phyloP scores from a whole-genome alignment of 1,140 invertebrate species.

The Musca vetustissima region DNA sequence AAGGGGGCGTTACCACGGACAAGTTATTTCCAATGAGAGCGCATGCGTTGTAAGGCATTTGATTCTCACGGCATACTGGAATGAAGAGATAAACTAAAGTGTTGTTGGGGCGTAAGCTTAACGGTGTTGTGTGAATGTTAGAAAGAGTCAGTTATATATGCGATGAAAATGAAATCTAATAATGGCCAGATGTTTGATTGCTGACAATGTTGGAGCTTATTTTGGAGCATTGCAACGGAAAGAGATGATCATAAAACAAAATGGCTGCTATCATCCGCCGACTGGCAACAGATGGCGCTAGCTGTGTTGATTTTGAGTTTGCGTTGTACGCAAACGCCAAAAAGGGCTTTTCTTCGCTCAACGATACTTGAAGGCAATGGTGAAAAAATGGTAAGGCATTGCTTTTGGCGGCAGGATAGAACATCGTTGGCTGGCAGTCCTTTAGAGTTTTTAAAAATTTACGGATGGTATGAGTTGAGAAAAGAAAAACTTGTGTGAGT shows the following conservation, averaged over 20 bases:
- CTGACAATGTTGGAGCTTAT: neutral
- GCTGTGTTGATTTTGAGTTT: slow-evolving; percentile 17
- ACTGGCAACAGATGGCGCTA: slow-evolving; percentile 49
- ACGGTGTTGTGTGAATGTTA: neutral
- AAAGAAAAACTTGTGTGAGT: too few relatives aligned
- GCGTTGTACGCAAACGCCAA: neutral
- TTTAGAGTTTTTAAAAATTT: too few relatives aligned
- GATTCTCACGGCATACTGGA: neutral
- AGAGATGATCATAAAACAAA: slow-evolving; percentile 46
- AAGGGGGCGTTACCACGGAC: slow-evolving; percentile 7
- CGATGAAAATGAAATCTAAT: neutral
- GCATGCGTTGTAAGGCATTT: neutral
- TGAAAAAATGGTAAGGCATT: too few relatives aligned
- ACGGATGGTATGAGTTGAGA: too few relatives aligned
- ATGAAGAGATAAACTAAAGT: neutral
- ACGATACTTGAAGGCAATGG: too few relatives aligned
- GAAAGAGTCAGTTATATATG: neutral
- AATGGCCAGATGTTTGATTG: neutral
- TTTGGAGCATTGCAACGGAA: slow-evolving; percentile 25
- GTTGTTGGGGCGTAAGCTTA: neutral
- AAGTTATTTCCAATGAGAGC: slow-evolving; percentile 10
- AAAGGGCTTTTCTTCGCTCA: too few relatives aligned
- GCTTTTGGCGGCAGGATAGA: too few relatives aligned
- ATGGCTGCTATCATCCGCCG: slow-evolving; percentile 52
- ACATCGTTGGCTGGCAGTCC: too few relatives aligned